Evolutionary conservation across 2,888 invertebrate genomes (phyloP).

Genomic region (Drosophila neotestacea): DNA sequence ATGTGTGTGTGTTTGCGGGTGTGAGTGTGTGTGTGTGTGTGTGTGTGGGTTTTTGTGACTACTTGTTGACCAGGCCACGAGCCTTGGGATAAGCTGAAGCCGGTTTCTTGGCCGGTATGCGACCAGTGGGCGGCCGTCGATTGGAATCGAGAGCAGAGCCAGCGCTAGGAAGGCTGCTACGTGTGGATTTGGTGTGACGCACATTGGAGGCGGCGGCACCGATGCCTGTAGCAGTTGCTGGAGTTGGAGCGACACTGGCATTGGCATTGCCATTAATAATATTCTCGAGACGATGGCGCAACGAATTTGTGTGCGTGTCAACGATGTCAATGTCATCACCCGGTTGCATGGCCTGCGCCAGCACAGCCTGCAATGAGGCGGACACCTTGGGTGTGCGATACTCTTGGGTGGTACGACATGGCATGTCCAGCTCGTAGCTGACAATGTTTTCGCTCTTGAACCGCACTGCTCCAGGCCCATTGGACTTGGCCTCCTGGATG

Average conservation of each 20-base stretch:
- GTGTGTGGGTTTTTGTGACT: conserved; percentile 43
- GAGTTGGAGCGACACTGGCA: conserved; percentile 23
- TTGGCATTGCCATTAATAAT: conserved; percentile 83
- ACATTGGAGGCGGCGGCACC: conserved; percentile 56
- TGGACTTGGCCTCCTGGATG: conserved; percentile 83
- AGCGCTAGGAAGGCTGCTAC: conserved; percentile 72
- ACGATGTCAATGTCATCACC: conserved; percentile 85
- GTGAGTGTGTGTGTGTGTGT: conserved; percentile 16
- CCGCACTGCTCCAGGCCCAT: conserved; percentile 77
- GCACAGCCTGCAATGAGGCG: conserved; percentile 84
- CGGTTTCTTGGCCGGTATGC: conserved; percentile 82
- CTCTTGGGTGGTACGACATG: conserved; percentile 85
- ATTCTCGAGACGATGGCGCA: conserved; percentile 84
- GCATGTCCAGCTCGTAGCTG: conserved; percentile 85
- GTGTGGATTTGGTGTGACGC: conserved; percentile 77
- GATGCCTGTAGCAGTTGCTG: conserved; percentile 33
- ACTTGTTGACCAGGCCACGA: conserved; percentile 85
- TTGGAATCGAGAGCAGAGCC: conserved; percentile 81
- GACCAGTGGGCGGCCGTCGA: conserved; percentile 82
- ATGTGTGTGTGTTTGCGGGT: conserved; percentile 15
- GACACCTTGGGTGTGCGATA: conserved; percentile 85
- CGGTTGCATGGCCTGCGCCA: conserved; percentile 85
- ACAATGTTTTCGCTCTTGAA: conserved; percentile 85
- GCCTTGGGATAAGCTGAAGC: conserved; percentile 85
- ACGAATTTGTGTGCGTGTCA: conserved; percentile 82